Evolutionary conservation across 2,797 vertebrate species (phyloP), one percentile per base, ranked within the genome.

Genomic region (Pipistrellus pygmaeus): DNA sequence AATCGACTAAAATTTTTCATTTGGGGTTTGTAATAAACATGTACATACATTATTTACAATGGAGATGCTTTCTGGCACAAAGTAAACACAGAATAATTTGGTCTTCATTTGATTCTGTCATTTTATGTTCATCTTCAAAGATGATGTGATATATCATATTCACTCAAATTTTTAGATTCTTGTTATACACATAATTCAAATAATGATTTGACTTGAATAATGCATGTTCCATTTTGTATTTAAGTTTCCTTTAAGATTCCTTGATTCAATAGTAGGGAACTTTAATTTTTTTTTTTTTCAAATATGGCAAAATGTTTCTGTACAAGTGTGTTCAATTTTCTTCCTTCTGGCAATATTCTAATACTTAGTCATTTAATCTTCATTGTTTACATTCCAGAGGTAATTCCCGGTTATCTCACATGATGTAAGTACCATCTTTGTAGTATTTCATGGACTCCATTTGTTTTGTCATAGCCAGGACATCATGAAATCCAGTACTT

Each of bases 391-490:
- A 90, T 3, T 10, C 23, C 68, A 95, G 53, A 30, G 25, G 15
- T 0, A 10, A 95, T 92, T 71, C 55, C 8, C 44, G 81, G 91
- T 95, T 62, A 57, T 18, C 87, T 99, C 97, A 99, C 99, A 99
- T 99, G 95, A 99, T 99, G 20, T 99, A 99, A 77, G 99, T 99
- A 94, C 99, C 99, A 73, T 99, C 99, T 96, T 99, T 99, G 87
- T 99, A 99, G 97, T 99, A 99, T 96, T 99, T 99, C 97, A 99
- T 99, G 80, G 99, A 98, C 97, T 99, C 99, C 98, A 99, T 99
- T 96, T 99, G 99, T 95, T 99, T 99, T 23, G 99, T 99, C 99
- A 99, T 99, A 3, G 99, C 99, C 94, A 99, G 98, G 93, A 99
- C 98, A 93, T 99, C 99, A 17, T 99, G 99, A 97, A 99, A 99